Percentiles rank a stretch among this genome's conserved stretches.
phyloP scores from a whole-genome alignment of 2,888 invertebrate genomes.

The Ctenicera cuprea region DNA sequence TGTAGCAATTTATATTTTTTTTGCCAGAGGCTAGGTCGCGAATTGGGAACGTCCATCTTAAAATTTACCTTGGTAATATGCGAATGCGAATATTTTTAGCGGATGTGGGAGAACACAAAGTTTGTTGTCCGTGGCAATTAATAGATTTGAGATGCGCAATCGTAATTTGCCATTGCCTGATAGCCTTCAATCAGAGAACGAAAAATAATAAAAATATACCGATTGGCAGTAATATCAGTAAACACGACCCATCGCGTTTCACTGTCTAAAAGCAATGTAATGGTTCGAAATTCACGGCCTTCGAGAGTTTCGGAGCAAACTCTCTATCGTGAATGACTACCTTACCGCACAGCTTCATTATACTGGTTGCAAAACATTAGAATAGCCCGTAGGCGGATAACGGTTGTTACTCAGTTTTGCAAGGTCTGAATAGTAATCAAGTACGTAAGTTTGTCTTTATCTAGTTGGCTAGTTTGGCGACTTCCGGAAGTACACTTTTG shows the following conservation, averaged over 20 bases:
- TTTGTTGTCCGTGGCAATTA: conserved; percentile 4
- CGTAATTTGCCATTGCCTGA: too few relatives aligned
- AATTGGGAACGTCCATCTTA: conserved; percentile 5
- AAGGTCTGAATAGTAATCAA: conserved; percentile 30
- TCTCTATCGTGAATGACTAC: conserved; percentile 13
- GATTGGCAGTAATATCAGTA: conserved; percentile 5
- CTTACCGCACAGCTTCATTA: conserved; percentile 21
- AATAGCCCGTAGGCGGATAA: conserved; percentile 29
- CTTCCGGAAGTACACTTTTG: conserved; percentile 42
- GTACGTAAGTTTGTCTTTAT: conserved; percentile 22
- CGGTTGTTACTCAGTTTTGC: conserved; percentile 33
- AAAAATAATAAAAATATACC: background rate
- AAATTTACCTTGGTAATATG: conserved; percentile 4
- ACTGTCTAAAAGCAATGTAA: background rate
- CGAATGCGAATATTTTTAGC: conserved; percentile 1
- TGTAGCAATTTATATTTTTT: too few relatives aligned
- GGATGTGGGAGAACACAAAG: conserved; percentile 10
- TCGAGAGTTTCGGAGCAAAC: conserved; percentile 4
- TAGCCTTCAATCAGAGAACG: background rate
- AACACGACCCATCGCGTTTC: too few relatives aligned
- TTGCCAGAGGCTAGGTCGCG: background rate
- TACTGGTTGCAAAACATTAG: conserved; percentile 18
- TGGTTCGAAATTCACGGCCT: conserved; percentile 5
- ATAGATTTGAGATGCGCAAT: background rate
- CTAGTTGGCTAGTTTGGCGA: conserved; percentile 34